Evolutionary conservation across 2,797 vertebrate genomes (phyloP), one percentile per base, ranked within the genome.

Genomic region (Spinibarbus caldwelli): DNA sequence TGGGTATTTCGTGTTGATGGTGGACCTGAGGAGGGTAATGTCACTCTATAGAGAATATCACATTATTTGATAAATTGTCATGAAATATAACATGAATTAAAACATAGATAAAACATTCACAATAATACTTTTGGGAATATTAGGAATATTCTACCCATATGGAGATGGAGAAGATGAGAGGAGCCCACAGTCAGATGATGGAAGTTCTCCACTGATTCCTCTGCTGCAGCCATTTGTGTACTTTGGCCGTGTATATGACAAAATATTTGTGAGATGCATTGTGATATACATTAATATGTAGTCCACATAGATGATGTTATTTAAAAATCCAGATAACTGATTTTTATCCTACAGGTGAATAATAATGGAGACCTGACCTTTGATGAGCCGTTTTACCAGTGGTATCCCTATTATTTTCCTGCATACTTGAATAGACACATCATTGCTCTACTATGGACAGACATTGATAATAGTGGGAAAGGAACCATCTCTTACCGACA

Each of bases 1-100:
- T 87, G 84, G 84, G 80, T 12, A 31, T 76, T 83, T 11, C 34
- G 49, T 15, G 43, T 76, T 43, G 78, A 86, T 57, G 84, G 84
- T 0, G 41, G 78, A 0, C 31, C 45, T 38, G 43, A 80, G 14
- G 62, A 80, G 4, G 78, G 78, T 38, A 76, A 59, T 0, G 5
- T 41, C 15, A 34, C 5, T 21, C 1, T 41, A 41, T 41, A 41
- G 10, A 41, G 6, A 10, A 41, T 41, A 41, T 41, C 41, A 41
- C 41, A 41, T 41, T 41, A 10, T 41, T 41, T 41, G 41, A 38
- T 1, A 38, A 38, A 38, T 45, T 14, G 11, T 0, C 43, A n/a
- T 43, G 43, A 43, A 34, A 66, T 34, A 9, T 9, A 66, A 36
- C 64, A 67, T 36, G 43, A 43, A 43, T n/a, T n/a, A 15, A 8